These are phyloP conservation scores for Symphodus melops DNA, from an alignment of 2,113 vertebrate species.

Conservation along the genomic window DNA sequence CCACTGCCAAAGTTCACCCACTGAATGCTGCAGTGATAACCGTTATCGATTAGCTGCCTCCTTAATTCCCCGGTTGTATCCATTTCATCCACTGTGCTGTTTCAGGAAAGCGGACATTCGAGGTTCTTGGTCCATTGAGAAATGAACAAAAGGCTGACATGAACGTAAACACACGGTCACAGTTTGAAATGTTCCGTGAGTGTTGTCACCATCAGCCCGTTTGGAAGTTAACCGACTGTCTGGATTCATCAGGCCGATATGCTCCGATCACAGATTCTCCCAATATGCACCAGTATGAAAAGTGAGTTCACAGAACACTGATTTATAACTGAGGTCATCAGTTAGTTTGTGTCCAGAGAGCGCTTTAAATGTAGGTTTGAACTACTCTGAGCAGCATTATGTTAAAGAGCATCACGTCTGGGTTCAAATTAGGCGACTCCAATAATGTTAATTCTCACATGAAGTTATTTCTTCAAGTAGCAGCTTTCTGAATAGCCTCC, in stretches of 20 bases:
- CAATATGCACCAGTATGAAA: too few relatives aligned
- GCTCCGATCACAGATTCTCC: too few relatives aligned
- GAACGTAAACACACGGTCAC: not conserved
- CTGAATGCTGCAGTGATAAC: constrained; percentile 54
- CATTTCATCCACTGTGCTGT: not conserved
- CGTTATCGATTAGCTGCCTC: constrained; percentile 45
- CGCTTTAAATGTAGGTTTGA: too few relatives aligned
- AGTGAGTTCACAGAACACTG: too few relatives aligned
- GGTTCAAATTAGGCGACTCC: too few relatives aligned
- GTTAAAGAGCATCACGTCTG: too few relatives aligned
- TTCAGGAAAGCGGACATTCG: not conserved
- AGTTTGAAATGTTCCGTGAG: not conserved
- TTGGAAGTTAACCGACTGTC: not conserved
- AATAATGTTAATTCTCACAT: not conserved
- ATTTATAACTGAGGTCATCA: too few relatives aligned
- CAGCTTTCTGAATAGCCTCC: not conserved
- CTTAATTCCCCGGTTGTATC: constrained; percentile 12
- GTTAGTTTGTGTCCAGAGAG: too few relatives aligned
- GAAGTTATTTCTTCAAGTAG: not conserved
- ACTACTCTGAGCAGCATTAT: too few relatives aligned
- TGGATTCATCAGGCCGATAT: not conserved
- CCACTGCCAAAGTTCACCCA: constrained; percentile 63
- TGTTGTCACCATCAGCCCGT: not conserved
- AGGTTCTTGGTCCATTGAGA: not conserved
- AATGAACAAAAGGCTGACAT: not conserved